Evolutionary conservation across 2,888 invertebrate species (phyloP).

Genomic region (Aphidius colemani): DNA sequence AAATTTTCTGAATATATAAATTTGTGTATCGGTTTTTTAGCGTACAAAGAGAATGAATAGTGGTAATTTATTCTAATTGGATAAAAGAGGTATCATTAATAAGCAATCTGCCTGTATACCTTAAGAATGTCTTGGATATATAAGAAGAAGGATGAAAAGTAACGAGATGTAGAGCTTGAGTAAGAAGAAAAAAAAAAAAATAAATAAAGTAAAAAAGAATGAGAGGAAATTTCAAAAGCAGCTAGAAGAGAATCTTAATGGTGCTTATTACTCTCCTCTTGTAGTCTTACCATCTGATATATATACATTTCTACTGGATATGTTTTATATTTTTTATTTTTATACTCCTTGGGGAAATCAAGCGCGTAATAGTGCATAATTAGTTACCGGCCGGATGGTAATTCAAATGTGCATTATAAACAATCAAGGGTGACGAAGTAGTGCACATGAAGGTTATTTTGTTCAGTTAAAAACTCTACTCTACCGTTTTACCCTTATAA

Average conservation of each 20-base stretch:
- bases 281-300: constrained; percentile 39
- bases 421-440: constrained; percentile 56
- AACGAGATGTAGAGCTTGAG: constrained; percentile 12
- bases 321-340: constrained; percentile 53
- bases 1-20: not conserved
- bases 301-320: constrained; percentile 47
- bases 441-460: constrained; percentile 24
- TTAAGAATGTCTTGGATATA: constrained; percentile 24
- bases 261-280: constrained; percentile 52
- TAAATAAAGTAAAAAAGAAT: constrained; percentile 8
- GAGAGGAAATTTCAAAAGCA: constrained; percentile 15
- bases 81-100: constrained; percentile 52
- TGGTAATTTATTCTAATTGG: constrained; percentile 56
- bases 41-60: constrained; percentile 39
- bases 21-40: not conserved
- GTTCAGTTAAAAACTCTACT: constrained; percentile 7
- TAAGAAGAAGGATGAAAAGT: constrained; percentile 32
- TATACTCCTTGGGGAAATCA: constrained; percentile 57
- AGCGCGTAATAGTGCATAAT: constrained; percentile 57
- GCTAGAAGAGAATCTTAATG: constrained; percentile 52
- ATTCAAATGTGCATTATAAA: constrained; percentile 56
- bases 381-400: constrained; percentile 54
- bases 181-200: not conserved
- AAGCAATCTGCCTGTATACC: constrained; percentile 45
- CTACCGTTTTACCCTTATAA: not conserved